Base-by-base conservation (phyloP, 2,113 vertebrate species). In the Sceloporus undulatus region DNA sequence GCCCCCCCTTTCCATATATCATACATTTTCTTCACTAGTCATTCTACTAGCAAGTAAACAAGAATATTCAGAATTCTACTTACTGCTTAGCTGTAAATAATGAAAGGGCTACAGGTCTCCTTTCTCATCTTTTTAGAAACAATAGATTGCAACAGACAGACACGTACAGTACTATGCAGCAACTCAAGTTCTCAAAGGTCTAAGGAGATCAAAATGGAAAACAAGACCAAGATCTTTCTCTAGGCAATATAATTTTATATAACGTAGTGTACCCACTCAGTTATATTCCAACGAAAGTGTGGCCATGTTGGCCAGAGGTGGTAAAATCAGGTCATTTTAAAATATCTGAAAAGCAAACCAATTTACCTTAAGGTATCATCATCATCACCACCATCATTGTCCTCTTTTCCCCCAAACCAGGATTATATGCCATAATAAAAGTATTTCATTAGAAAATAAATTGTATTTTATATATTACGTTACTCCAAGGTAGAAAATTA, bases 21-120 rank as follows among this genome's bases (percentile, higher is more conserved):
- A 79, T 56, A 70, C 38, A 54, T 18, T 80, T 87, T n/a, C 38
- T 62, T 0, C 19, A 5, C 62, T 34, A 40, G 27, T 13, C 25
- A 42, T 68, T 87, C 29, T 76, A 52, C n/a, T 76, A 59, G 65
- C 23, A 82, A 83, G 25, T 8, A 87, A 76, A 65, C 11, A 76
- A 27, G 8, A 52, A 25, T 66, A 38, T 52, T 16, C 29, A 80
- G 48, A 75, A 70, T 68, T 34, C 19, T 38, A 40, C 48, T 90
- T 38, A 21, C 18, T 74, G 23, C 1, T 54, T 14, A 84, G 25
- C 38, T 59, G 56, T 25, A 48, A 42, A 23, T 59, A 74, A 14
- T 34, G 38, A 80, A 42, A 9, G 27, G 71, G 19, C 1, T 75
- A 65, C 9, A 75, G 11, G 48, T 21, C 38, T 75, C 10, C 34